Evolutionary conservation across 2,888 invertebrate genomes (phyloP), one percentile per base, ranked within the genome.

Genomic region (Oscheius sp.): DNA sequence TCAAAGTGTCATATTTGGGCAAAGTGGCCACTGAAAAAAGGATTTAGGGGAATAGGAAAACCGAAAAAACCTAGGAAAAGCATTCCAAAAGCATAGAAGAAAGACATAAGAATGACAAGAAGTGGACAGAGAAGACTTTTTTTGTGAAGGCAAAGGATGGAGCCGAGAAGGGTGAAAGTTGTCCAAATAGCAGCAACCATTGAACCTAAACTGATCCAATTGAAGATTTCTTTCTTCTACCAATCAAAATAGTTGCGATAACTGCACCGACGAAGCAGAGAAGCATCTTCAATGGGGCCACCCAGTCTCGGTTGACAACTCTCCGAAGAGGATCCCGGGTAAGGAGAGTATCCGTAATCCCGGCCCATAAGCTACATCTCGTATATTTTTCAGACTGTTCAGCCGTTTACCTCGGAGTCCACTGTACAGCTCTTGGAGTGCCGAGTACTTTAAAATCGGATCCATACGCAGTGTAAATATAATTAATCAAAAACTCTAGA

Each of bases 321-420:
- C 21, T 43, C n/a, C 43, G 45, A 2, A 61, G 45, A 7, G 61
- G 61, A 61, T 61, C 61, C 21, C 61, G 18, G 1, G 35, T 61
- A 1, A 61, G 25, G 12, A 61, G 45, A n/a, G 45, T 61, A 21
- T 61, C 61, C 6, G 61, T 61, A 7, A 61, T 6, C 41, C 61
- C 61, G 21, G 43, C 61, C 61, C 61, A 61, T 2, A 61, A n/a
- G 21, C 61, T 61, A 21, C 35, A 35, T 35, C 35, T 35, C 35
- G 27, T 21, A 53, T 9, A 56, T 59, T 5, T 59, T n/a, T 41
- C 23, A 59, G 5, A 35, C n/a, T 0, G 16, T 59, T 6, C 2
- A 12, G 16, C 3, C 9, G 16, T 59, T 59, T 43, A 61, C 41
- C 23, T 61, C 43, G 61, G n/a, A n/a, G 41, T 61, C 61, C 61